These are phyloP conservation scores for Plagodis dolabraria DNA, from an alignment of 2,888 invertebrate species.

Conservation along the genomic window DNA sequence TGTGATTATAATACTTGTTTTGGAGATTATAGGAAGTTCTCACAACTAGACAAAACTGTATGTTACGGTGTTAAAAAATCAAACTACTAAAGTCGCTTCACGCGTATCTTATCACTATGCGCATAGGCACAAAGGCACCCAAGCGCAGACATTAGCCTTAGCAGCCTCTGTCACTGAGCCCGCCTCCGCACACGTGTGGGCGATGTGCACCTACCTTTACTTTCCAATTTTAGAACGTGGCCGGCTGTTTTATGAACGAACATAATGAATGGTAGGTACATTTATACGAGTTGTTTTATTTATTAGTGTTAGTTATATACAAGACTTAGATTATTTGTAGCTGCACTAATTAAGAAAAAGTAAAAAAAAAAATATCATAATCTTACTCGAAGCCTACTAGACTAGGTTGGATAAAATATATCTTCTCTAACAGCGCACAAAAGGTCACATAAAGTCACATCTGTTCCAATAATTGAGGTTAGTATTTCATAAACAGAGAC, in stretches of 20 bases:
- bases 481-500: too few species aligned
- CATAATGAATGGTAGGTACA: conserved; percentile 3
- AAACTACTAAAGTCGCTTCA: neutral
- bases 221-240: conserved; percentile 68
- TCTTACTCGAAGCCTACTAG: too few species aligned
- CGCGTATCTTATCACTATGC: conserved; percentile 2
- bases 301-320: neutral
- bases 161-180: conserved; percentile 35
- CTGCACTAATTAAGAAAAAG: too few species aligned
- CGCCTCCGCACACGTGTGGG: conserved; percentile 61
- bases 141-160: conserved; percentile 37
- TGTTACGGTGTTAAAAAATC: neutral
- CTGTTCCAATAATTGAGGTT: too few species aligned
- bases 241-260: conserved; percentile 31
- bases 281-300: too few species aligned
- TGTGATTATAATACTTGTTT: too few species aligned
- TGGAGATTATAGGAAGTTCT: too few species aligned
- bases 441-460: too few species aligned
- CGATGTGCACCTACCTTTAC: conserved; percentile 52
- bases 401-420: too few species aligned
- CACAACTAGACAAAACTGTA: too few species aligned
- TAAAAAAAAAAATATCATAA: too few species aligned
- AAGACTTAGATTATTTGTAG: neutral
- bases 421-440: too few species aligned
- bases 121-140: conserved; percentile 5